Conservation (phyloP, 2,113 vertebrate species). For the Rhineura floridana region DNA sequence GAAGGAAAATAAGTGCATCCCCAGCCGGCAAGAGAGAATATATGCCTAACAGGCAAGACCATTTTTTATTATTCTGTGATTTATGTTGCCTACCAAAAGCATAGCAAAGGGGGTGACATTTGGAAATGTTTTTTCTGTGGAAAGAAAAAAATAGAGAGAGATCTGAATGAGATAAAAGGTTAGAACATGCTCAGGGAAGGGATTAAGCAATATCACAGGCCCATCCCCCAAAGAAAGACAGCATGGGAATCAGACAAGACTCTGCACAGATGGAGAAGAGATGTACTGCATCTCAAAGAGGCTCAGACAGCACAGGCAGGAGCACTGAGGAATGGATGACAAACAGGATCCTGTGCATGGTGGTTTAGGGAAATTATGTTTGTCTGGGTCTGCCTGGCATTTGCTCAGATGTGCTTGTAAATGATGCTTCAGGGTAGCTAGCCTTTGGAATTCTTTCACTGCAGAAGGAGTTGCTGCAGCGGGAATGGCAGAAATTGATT, state of each 20-base stretch:
- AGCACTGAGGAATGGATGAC: conserved; percentile 16
- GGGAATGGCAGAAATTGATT: conserved; percentile 48
- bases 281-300: conserved; percentile 31
- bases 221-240: conserved; percentile 36
- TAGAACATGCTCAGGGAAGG: conserved; percentile 46
- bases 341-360: conserved; percentile 37
- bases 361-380: conserved; percentile 37
- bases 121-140: neutral
- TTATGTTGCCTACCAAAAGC: neutral
- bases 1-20: conserved; percentile 3
- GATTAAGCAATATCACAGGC: conserved; percentile 45
- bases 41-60: neutral
- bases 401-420: conserved; percentile 49
- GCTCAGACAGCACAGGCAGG: conserved; percentile 31
- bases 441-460: conserved; percentile 30
- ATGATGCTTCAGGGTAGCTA: conserved; percentile 30
- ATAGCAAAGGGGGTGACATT: neutral
- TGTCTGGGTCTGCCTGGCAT: conserved; percentile 15
- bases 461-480: conserved; percentile 19
- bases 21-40: rapidly evolving
- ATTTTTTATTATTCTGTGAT: neutral
- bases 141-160: conserved; percentile 39
- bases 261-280: conserved; percentile 47
- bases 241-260: conserved; percentile 42
- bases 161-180: conserved; percentile 48